Percentiles rank a stretch among this genome's conserved stretches.
These are phyloP conservation scores for Machaerirhynchus nigripectus DNA, from an alignment of 2,113 vertebrate genomes.

Conservation along the genomic window DNA sequence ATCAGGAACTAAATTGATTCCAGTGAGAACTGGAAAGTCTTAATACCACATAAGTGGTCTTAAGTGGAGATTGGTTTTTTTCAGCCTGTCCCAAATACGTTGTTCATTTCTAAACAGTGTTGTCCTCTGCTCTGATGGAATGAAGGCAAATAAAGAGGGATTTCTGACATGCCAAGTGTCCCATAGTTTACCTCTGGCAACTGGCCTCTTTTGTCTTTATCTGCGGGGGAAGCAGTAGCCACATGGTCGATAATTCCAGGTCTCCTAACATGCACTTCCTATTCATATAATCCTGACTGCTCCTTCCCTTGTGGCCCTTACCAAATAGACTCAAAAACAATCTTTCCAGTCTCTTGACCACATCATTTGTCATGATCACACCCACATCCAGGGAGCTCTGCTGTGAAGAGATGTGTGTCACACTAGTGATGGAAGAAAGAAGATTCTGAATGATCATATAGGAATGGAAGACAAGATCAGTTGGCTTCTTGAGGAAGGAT, in stretches of 20 bases:
- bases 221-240: background rate
- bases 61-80: background rate
- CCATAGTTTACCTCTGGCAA: background rate
- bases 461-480: background rate
- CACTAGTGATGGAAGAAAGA: background rate
- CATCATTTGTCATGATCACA: fast-evolving
- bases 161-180: background rate
- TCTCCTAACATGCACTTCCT: background rate
- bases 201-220: background rate
- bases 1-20: background rate
- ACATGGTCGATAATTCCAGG: background rate
- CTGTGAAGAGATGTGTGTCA: background rate
- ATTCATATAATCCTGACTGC: background rate
- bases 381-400: background rate
- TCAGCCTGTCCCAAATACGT: background rate
- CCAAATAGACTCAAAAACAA: background rate
- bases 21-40: background rate
- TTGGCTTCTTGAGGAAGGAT: background rate
- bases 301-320: background rate
- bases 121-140: background rate
- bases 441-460: background rate
- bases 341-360: background rate
- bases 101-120: background rate
- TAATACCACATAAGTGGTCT: background rate
- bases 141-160: background rate